These are phyloP conservation scores for Cantharis rustica DNA, from an alignment of 2,888 invertebrate genomes.

Conservation along the genomic window DNA sequence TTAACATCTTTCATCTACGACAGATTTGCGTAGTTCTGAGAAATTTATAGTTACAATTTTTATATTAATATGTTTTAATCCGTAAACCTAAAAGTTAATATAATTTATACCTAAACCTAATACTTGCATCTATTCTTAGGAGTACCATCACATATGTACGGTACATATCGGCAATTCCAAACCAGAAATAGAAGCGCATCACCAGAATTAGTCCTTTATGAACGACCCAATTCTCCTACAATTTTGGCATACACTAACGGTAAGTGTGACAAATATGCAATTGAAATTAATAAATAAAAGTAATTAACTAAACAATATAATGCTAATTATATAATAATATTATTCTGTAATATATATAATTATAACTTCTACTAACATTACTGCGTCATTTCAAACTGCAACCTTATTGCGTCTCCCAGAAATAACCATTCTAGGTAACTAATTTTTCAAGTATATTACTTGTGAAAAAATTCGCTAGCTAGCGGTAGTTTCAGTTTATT, in stretches of 20 bases:
- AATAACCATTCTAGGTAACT: too few species aligned
- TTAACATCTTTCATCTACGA: too few species aligned
- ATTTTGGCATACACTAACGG: slow-evolving; percentile 36
- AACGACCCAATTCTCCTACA: slow-evolving; percentile 47
- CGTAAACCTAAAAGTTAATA: not conserved
- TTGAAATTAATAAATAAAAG: not conserved
- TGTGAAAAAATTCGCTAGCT: too few species aligned
- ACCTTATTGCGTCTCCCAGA: too few species aligned
- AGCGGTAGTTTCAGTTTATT: too few species aligned
- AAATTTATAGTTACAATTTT: too few species aligned
- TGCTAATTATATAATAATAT: too few species aligned
- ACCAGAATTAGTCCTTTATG: slow-evolving; percentile 47
- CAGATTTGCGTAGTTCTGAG: too few species aligned
- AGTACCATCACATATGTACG: slow-evolving; percentile 58
- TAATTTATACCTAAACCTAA: not conserved
- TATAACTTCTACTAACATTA: too few species aligned
- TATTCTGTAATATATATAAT: not conserved
- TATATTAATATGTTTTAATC: too few species aligned
- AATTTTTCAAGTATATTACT: too few species aligned
- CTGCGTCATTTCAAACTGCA: too few species aligned
- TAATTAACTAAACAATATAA: not conserved
- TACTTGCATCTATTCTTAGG: slow-evolving; percentile 44
- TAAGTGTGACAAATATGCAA: slow-evolving; percentile 43
- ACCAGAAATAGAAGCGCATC: slow-evolving; percentile 44
- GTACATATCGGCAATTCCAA: slow-evolving; percentile 56